Conservation (phyloP, 1,140 invertebrate species). For the Matsumurasca onukii region DNA sequence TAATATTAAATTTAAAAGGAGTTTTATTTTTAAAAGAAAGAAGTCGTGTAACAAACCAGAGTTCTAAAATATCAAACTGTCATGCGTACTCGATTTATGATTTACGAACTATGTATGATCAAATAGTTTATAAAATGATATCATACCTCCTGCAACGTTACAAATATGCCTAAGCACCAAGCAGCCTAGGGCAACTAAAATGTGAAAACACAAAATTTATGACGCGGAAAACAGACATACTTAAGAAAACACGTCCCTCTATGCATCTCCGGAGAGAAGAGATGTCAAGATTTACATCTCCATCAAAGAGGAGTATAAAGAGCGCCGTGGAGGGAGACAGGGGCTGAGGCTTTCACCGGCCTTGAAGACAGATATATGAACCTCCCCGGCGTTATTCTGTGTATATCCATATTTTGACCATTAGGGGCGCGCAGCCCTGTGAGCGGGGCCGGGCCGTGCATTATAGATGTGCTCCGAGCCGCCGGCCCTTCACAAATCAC, state of each 20-base stretch:
- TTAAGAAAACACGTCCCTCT: not conserved
- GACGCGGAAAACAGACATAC: not conserved
- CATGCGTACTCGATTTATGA: too few species aligned
- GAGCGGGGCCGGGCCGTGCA: slow-evolving; percentile 9
- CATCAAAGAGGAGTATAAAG: slow-evolving; percentile 10
- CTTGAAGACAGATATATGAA: slow-evolving; percentile 25
- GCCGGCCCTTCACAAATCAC: slow-evolving; percentile 9
- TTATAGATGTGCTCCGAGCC: slow-evolving; percentile 7
- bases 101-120: too few species aligned
- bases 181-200: too few species aligned
- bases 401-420: slow-evolving; percentile 27
- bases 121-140: too few species aligned
- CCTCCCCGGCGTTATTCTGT: slow-evolving; percentile 19
- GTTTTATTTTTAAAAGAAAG: too few species aligned
- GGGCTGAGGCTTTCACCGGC: slow-evolving; percentile 20
- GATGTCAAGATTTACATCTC: slow-evolving; percentile 13
- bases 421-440: slow-evolving; percentile 9
- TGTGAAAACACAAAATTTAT: too few species aligned
- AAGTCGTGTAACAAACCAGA: too few species aligned
- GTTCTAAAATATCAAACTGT: too few species aligned
- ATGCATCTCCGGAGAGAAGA: too few species aligned
- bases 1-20: too few species aligned
- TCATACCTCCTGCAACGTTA: too few species aligned
- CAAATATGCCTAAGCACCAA: too few species aligned
- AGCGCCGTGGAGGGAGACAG: not conserved